Conservation (phyloP, 1,140 invertebrate species). For the Drosophila nikananu region DNA sequence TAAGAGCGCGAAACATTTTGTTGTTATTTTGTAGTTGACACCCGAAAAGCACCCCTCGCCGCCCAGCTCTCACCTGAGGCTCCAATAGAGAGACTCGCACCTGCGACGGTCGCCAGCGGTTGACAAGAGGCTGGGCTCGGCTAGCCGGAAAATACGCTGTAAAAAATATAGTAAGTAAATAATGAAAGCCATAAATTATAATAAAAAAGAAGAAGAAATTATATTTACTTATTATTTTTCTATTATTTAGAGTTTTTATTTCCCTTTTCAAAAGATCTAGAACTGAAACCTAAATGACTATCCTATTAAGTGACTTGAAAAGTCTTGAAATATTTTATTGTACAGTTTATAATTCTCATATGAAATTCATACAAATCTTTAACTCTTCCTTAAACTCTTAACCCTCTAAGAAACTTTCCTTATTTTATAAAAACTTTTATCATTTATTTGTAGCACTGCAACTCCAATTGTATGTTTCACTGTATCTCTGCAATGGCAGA, state of each 20-base stretch:
- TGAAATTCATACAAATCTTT: too few relatives aligned
- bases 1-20: constrained; percentile 78
- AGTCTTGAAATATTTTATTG: too few relatives aligned
- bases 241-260: too few relatives aligned
- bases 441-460: constrained; percentile 2
- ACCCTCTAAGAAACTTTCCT: background rate
- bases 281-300: too few relatives aligned
- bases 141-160: background rate
- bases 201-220: too few relatives aligned
- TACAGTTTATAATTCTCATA: too few relatives aligned
- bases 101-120: constrained; percentile 34
- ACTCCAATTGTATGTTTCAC: background rate
- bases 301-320: too few relatives aligned
- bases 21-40: constrained; percentile 79
- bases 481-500: constrained; percentile 26
- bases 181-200: background rate
- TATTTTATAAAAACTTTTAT: background rate
- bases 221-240: too few relatives aligned
- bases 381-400: rapidly evolving
- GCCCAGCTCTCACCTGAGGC: constrained; percentile 6
- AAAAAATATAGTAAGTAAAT: background rate
- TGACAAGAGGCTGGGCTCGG: constrained; percentile 38
- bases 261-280: too few relatives aligned
- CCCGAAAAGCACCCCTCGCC: constrained; percentile 52
- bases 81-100: constrained; percentile 19